These are phyloP conservation scores for Telmatherina bonti DNA, from an alignment of 2,797 vertebrate genomes.

Conservation along the genomic window DNA sequence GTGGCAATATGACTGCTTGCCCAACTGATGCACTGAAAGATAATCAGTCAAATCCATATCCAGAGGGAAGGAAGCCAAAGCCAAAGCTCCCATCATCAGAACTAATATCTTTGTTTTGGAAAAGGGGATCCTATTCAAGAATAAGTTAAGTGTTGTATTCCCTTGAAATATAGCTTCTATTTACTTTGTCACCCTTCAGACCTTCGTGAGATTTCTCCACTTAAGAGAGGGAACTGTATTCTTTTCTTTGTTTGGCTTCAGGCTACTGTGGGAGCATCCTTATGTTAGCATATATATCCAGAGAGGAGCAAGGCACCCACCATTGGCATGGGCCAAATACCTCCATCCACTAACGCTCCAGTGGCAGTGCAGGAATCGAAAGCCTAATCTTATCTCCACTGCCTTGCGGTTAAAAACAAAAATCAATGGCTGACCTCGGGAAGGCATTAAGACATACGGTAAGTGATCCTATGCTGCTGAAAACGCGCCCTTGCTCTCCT, in stretches of 20 bases:
- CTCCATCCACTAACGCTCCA: conserved; percentile 78
- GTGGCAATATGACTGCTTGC: conserved; percentile 62
- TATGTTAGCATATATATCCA: conserved; percentile 56
- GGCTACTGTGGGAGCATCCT: conserved; percentile 11
- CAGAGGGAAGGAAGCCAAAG: conserved; percentile 65
- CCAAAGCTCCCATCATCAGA: conserved; percentile 69
- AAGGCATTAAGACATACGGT: conserved; percentile 84
- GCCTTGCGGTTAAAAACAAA: conserved; percentile 78
- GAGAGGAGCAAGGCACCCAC: conserved; percentile 53
- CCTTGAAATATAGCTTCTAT: conserved; percentile 33
- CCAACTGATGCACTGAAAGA: conserved; percentile 76
- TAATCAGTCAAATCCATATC: conserved; percentile 77
- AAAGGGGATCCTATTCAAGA: conserved; percentile 58
- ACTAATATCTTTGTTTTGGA: conserved; percentile 73
- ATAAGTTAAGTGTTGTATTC: conserved; percentile 29
- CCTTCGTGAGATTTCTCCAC: background rate
- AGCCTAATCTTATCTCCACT: conserved; percentile 84
- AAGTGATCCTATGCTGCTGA: conserved; percentile 79
- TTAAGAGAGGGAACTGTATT: background rate
- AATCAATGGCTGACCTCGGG: conserved; percentile 84
- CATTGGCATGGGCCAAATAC: conserved; percentile 66
- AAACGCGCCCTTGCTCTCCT: conserved; percentile 71
- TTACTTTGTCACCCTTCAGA: conserved; percentile 33
- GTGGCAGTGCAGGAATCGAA: conserved; percentile 78
- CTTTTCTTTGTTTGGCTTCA: background rate